Percentiles rank a stretch among this genome's conserved stretches.
Evolutionary conservation across 2,797 vertebrate species (phyloP).

Genomic region (Mastacembelus armatus): DNA sequence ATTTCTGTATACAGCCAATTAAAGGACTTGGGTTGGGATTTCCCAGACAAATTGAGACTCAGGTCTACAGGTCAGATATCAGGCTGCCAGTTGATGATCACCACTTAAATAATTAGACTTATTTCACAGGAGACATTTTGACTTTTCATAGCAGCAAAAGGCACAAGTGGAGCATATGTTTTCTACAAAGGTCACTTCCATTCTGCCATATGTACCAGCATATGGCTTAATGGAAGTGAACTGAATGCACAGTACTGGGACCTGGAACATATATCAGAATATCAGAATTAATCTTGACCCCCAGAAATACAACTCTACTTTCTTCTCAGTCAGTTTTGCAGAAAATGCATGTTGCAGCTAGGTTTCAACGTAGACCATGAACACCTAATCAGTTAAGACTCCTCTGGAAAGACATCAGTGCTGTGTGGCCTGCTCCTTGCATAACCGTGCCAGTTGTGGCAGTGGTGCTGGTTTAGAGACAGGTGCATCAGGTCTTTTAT

Average conservation of each 20-base stretch:
- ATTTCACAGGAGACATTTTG: background rate
- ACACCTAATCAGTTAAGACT: constrained; percentile 3
- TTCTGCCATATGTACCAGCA: background rate
- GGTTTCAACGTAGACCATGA: background rate
- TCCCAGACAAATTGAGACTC: too few relatives aligned
- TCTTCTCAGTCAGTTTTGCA: too few relatives aligned
- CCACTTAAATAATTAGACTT: too few relatives aligned
- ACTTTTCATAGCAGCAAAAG: constrained; percentile 8
- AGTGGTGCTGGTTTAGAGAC: background rate
- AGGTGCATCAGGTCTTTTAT: constrained; percentile 36
- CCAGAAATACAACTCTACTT: too few relatives aligned
- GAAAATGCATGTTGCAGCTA: background rate
- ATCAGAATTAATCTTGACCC: too few relatives aligned
- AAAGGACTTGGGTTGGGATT: too few relatives aligned
- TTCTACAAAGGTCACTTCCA: background rate
- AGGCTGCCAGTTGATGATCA: constrained; percentile 18
- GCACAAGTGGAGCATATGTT: background rate
- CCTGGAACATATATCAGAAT: background rate
- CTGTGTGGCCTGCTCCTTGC: constrained; percentile 3
- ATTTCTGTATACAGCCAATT: too few relatives aligned
- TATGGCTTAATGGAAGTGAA: too few relatives aligned
- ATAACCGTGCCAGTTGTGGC: constrained; percentile 1
- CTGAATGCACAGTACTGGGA: too few relatives aligned
- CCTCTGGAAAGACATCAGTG: constrained; percentile 1
- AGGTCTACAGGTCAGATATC: constrained; percentile 2